Base-by-base conservation (phyloP, 2,888 invertebrate genomes). In the Epinotia demarniana region DNA sequence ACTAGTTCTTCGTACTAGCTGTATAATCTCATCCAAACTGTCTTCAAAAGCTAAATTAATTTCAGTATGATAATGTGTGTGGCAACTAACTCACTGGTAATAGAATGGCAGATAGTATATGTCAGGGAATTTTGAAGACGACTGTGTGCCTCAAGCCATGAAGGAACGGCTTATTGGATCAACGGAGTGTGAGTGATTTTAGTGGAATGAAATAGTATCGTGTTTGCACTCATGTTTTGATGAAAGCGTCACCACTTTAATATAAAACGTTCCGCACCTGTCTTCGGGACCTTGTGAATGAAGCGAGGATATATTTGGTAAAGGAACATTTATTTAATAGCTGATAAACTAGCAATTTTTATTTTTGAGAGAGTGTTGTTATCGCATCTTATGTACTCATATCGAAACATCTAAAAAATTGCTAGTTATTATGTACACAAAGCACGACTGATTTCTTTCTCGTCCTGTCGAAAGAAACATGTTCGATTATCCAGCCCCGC, bases 81-180 rank as follows among this genome's bases (percentile, higher is more conserved):
- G 83, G 85, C 80, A 84, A 86, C 83, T 81, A 81, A 82, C 82
- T 87, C 87, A 89, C 86, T 85, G 85, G 87, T 83, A 87, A 82
- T 82, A 87, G 84, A 86, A 89, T 88, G 83, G 86, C 84, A 85
- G 85, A 80, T 85, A 85, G 84, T 83, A 83, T 87, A 87, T 89
- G 88, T 88, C 88, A 87, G 86, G 87, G 86, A 91, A 91, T 90
- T 91, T 89, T 86, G 87, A 83, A 84, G 86, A 81, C 83, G 84
- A 80, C 84, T 79, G 76, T 61, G 8, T 62, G 80, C 79, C 39
- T 23, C 76, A 84, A 81, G 80, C 69, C 43, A 84, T 11, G 75
- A 79, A 81, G 64, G 73, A 16, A 16, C 6, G 39, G 67, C 73
- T 67, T 73, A 67, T 72, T 63, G 46, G 46, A 13, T 46, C 46